phyloP scores from a whole-genome alignment of 2,888 invertebrate genomes.

The Drosophila meridionalis region DNA sequence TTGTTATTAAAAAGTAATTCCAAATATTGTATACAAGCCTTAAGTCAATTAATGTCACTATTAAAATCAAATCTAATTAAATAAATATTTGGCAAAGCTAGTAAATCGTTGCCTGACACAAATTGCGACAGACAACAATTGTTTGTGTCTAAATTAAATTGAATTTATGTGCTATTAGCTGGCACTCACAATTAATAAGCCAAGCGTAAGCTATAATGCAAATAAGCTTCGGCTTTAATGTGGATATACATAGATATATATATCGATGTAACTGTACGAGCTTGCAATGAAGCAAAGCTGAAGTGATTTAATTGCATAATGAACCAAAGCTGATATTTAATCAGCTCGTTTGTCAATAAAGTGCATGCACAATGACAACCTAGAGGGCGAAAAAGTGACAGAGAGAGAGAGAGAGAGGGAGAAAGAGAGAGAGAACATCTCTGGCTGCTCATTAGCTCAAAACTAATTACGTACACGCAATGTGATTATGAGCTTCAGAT shows the following conservation, averaged over 20 bases:
- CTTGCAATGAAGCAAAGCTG: slow-evolving; percentile 35
- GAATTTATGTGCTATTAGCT: slow-evolving; percentile 9
- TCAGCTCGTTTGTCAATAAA: slow-evolving; percentile 79
- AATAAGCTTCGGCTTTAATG: slow-evolving; percentile 36
- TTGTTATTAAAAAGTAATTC: neutral
- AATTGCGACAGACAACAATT: slow-evolving; percentile 9
- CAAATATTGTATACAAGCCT: too few species aligned
- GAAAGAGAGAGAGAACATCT: neutral
- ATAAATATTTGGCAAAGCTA: neutral
- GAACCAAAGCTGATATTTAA: slow-evolving; percentile 72
- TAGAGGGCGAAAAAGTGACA: neutral
- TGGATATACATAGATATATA: neutral
- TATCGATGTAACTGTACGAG: slow-evolving; percentile 14
- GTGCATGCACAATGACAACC: slow-evolving; percentile 61
- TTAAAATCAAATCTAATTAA: neutral
- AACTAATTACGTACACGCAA: slow-evolving; percentile 73
- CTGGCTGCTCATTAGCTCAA: slow-evolving; percentile 40
- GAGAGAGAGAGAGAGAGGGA: neutral
- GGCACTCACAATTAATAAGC: slow-evolving; percentile 19
- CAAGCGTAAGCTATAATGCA: slow-evolving; percentile 35
- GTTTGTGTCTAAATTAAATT: slow-evolving; percentile 5
- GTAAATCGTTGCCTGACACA: neutral
- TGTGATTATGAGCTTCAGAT: slow-evolving; percentile 69
- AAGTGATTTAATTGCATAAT: slow-evolving; percentile 76
- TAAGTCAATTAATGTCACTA: neutral